These are phyloP conservation scores for Pavo muticus DNA, from an alignment of 2,113 vertebrate species.

Conservation along the genomic window DNA sequence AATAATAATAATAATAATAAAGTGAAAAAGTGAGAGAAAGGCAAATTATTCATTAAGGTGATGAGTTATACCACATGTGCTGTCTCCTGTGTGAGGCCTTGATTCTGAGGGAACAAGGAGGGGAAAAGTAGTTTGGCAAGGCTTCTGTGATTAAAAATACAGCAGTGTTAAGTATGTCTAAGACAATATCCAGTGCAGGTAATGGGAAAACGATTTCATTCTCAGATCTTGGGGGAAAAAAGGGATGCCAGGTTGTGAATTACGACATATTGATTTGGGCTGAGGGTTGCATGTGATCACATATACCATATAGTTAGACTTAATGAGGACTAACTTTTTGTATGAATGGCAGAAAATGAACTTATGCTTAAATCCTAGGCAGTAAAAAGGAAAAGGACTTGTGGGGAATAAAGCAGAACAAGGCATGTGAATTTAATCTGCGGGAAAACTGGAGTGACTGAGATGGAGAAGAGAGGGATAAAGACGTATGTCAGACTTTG, in stretches of 20 bases:
- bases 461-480: neutral
- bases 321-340: neutral
- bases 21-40: neutral
- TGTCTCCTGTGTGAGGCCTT: neutral
- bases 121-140: neutral
- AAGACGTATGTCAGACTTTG: neutral
- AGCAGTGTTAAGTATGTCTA: neutral
- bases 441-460: neutral
- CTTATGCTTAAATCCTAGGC: neutral
- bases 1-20: neutral
- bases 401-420: neutral
- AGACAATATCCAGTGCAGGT: neutral
- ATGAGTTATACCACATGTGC: neutral
- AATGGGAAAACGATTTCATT: neutral
- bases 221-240: neutral
- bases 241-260: fast-evolving
- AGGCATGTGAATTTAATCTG: neutral
- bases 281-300: neutral
- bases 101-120: neutral
- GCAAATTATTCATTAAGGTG: neutral
- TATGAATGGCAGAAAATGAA: neutral
- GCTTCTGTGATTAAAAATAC: neutral
- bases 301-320: neutral
- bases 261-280: neutral
- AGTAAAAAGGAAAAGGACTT: neutral